Percentiles rank a stretch among this genome's conserved stretches.
These are phyloP conservation scores for Cromileptes altivelis DNA, from an alignment of 2,113 vertebrate species.

Conservation along the genomic window DNA sequence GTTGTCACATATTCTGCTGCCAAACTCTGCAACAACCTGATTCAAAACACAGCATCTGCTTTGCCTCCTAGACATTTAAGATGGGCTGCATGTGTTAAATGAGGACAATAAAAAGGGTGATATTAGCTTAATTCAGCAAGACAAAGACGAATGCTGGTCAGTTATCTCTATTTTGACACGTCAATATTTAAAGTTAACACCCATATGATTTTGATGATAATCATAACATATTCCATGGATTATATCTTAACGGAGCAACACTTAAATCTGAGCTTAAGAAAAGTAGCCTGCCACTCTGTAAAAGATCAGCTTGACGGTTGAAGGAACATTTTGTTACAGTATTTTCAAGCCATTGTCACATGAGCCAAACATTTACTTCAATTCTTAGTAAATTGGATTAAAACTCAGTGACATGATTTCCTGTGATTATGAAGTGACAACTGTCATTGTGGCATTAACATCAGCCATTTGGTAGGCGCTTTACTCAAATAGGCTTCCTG, in stretches of 20 bases:
- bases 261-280: too few relatives aligned
- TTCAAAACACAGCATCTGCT: background rate
- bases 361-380: background rate
- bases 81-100: background rate
- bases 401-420: background rate
- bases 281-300: too few relatives aligned
- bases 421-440: background rate
- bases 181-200: too few relatives aligned
- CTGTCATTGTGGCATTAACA: background rate
- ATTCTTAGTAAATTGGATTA: background rate
- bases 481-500: constrained; percentile 3
- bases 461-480: background rate
- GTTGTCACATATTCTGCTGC: background rate
- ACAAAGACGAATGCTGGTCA: too few relatives aligned
- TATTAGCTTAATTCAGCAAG: too few relatives aligned
- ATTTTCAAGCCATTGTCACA: background rate
- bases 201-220: too few relatives aligned
- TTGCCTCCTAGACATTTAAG: background rate
- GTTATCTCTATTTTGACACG: too few relatives aligned
- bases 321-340: background rate
- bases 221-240: too few relatives aligned
- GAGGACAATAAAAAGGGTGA: too few relatives aligned
- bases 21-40: background rate
- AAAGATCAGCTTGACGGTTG: too few relatives aligned
- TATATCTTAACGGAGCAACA: too few relatives aligned